These are phyloP conservation scores for Acanthis flammea DNA, from an alignment of 2,797 vertebrate species.

Conservation along the genomic window DNA sequence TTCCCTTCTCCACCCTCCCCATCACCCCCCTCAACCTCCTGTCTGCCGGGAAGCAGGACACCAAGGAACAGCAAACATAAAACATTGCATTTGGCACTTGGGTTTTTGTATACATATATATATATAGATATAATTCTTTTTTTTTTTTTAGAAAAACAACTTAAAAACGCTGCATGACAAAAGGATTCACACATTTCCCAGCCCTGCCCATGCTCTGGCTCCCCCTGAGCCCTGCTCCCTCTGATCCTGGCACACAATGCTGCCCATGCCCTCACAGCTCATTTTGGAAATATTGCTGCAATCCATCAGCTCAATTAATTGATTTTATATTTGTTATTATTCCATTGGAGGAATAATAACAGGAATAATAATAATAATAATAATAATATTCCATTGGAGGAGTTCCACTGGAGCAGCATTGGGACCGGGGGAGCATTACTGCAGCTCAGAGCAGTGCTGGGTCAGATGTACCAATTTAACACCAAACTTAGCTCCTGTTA, in stretches of 20 bases:
- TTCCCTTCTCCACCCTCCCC: constrained; percentile 14
- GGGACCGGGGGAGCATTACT: rapidly evolving
- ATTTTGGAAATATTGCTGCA: neutral
- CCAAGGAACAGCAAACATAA: constrained; percentile 10
- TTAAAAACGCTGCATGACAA: constrained; percentile 32
- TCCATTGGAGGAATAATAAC: neutral
- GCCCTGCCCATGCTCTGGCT: neutral
- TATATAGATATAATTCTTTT: neutral
- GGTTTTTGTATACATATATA: neutral
- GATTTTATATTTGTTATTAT: neutral
- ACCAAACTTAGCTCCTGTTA: neutral
- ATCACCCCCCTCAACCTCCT: neutral
- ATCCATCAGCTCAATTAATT: neutral
- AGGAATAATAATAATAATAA: too few relatives aligned
- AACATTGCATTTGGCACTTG: constrained; percentile 65
- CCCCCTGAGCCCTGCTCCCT: neutral
- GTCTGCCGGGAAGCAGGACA: constrained; percentile 31
- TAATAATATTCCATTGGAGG: neutral
- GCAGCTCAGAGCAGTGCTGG: neutral
- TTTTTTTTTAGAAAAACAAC: neutral
- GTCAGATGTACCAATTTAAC: neutral
- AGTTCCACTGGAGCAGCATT: rapidly evolving
- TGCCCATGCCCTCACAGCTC: neutral
- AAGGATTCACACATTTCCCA: neutral
- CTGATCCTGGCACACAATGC: rapidly evolving